Evolutionary conservation across 2,888 invertebrate genomes (phyloP).

Genomic region (Xanthia icteritia): DNA sequence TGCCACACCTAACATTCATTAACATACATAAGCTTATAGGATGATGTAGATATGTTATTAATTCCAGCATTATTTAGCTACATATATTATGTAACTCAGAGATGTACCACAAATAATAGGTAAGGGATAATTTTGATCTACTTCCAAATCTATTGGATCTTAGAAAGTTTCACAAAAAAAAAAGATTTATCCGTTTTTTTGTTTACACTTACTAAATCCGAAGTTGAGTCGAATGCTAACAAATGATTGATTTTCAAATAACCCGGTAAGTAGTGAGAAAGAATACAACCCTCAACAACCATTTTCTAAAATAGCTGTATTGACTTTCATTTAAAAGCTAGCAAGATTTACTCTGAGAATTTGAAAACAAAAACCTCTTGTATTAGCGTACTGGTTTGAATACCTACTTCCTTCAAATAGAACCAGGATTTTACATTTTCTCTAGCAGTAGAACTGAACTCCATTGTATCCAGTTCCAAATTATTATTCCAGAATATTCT

Average conservation of each 20-base stretch:
- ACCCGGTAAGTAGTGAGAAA: background rate
- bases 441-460: background rate
- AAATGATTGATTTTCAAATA: background rate
- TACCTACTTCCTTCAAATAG: background rate
- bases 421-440: slow-evolving; percentile 7
- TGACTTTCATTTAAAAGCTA: background rate
- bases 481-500: slow-evolving; percentile 21
- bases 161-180: background rate
- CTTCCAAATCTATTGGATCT: no score
- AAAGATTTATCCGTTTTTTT: no score
- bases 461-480: background rate
- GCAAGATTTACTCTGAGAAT: background rate
- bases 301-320: slow-evolving; percentile 4
- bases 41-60: background rate
- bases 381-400: slow-evolving; percentile 7
- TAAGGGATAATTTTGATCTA: background rate
- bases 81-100: background rate
- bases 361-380: background rate
- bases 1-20: no score
- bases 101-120: background rate
- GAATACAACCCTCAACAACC: background rate
- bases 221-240: background rate
- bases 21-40: no score
- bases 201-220: background rate
- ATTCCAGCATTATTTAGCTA: background rate